Evolutionary conservation across 2,888 invertebrate genomes (phyloP).

Genomic region (Cantharis lateralis): DNA sequence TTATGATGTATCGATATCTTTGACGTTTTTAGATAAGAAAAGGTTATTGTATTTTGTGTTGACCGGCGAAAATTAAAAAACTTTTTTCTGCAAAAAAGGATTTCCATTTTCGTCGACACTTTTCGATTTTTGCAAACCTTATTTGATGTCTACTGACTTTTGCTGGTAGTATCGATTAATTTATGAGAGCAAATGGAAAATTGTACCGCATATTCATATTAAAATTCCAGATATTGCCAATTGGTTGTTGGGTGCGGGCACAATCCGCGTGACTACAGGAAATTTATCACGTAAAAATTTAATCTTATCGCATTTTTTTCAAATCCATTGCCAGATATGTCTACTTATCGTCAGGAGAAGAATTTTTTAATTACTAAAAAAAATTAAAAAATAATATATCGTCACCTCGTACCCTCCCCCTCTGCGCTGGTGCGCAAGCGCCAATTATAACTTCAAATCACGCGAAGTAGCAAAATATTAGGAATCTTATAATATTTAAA

Average conservation of each 20-base stretch:
- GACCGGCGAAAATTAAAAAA: background rate
- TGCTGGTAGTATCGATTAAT: background rate
- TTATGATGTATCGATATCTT: slow-evolving; percentile 23
- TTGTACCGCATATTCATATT: too few species aligned
- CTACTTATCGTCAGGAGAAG: background rate
- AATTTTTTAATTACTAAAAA: background rate
- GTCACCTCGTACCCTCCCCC: background rate
- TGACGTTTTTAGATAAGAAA: slow-evolving; percentile 25
- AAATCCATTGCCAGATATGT: background rate
- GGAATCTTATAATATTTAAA: background rate
- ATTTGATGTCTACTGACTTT: too few species aligned
- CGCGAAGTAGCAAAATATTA: background rate
- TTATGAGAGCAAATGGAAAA: background rate
- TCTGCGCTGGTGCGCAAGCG: background rate
- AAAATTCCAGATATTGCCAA: too few species aligned
- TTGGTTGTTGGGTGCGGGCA: background rate
- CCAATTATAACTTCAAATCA: background rate
- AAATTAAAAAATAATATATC: background rate
- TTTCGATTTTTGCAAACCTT: background rate
- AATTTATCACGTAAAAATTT: background rate
- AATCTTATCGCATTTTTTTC: background rate
- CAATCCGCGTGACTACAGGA: too few species aligned
- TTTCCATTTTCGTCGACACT: background rate
- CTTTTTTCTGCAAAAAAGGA: background rate
- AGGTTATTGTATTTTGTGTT: slow-evolving; percentile 3